phyloP scores from a whole-genome alignment of 2,888 invertebrate species.

The Mechanitis mazaeus region DNA sequence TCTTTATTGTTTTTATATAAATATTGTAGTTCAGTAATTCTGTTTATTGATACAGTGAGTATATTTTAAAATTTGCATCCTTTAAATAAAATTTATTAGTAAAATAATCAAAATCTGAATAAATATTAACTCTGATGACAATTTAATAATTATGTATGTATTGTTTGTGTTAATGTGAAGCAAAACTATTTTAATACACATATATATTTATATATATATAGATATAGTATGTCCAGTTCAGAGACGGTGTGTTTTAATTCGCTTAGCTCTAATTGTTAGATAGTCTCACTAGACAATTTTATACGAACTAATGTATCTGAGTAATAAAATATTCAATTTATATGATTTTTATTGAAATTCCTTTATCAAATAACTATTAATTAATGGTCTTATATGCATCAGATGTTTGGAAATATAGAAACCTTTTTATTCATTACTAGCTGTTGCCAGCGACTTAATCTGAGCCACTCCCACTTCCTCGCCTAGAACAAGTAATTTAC shows the following conservation, averaged over 20 bases:
- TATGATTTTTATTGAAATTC: neutral
- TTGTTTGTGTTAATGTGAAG: neutral
- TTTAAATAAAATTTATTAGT: neutral
- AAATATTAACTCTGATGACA: conserved; percentile 2
- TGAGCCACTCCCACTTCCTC: too few species aligned
- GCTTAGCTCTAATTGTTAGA: conserved; percentile 58
- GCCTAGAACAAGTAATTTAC: too few species aligned
- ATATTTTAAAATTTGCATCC: neutral
- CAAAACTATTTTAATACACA: neutral
- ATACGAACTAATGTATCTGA: conserved; percentile 60
- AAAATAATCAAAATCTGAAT: neutral
- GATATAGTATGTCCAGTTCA: conserved; percentile 8
- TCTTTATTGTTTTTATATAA: neutral
- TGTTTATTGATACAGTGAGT: too few species aligned
- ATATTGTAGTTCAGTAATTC: neutral
- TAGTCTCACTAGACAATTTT: conserved; percentile 65
- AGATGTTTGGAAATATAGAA: too few species aligned
- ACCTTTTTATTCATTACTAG: too few species aligned
- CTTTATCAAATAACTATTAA: neutral
- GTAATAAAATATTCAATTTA: conserved; percentile 49
- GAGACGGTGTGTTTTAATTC: conserved; percentile 41
- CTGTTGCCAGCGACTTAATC: too few species aligned
- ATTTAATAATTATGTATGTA: neutral
- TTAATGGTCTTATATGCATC: too few species aligned
- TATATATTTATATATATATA: neutral